Evolutionary conservation across 2,797 vertebrate species (phyloP), one percentile per base, ranked within the genome.

Genomic region (Craterocephalus amniculus): DNA sequence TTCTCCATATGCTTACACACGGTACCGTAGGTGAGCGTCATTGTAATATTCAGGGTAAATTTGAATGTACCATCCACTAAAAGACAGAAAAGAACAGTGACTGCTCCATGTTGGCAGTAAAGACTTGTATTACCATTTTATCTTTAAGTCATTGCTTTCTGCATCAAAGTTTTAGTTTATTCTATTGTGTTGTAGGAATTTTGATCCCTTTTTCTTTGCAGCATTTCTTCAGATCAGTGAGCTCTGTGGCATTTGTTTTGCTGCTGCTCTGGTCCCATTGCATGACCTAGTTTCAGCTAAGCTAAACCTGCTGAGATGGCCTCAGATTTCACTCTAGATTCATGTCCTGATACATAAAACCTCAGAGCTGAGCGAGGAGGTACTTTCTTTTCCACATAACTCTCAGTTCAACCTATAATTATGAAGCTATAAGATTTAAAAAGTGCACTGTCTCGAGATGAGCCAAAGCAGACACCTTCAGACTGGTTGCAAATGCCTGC

Each of bases 401-500:
- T 49, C 16, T 29, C 0, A 49, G 52, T n/a, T 54, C 35, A 60
- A 70, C 4, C 22, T 1, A 31, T n/a, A 7, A 55, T 34, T 1
- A 29, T 58, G 9, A 51, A 45, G 26, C 13, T 52, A 13, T 40
- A 49, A 52, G 11, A 22, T 49, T 48, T 51, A 1, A 43, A 70
- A 16, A 60, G 63, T 82, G 83, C 79, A 81, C 80, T 67, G 70
- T 16, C 31, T 1, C 26, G 43, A 45, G 43, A 45, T 54, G 58
- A 48, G 48, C 67, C 72, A 65, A 84, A 84, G 79, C 49, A 59
- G 38, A 70, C 22, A 1, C 54, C 65, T 63, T 52, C 45, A 65
- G 45, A 55, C 49, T 70, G 61, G 26, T 70, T 76, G 61, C 64
- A 83, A 68, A 79, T 58, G 76, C 63, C 64, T 85, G 72, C 58